These are phyloP conservation scores for Eristalis intricaria DNA, from an alignment of 2,888 invertebrate genomes.

Conservation along the genomic window DNA sequence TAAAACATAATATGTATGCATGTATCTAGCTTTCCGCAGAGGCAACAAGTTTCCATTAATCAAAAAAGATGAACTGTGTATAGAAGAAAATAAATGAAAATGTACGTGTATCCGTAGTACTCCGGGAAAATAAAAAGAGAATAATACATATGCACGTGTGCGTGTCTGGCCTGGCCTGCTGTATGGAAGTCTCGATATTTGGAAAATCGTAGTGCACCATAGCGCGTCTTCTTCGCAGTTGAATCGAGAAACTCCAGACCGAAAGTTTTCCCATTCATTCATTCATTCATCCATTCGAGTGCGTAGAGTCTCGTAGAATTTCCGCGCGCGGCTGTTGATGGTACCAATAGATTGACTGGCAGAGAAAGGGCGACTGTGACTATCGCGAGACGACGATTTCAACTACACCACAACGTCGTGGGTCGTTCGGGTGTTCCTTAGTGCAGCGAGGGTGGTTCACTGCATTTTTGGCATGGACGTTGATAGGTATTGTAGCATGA, in stretches of 20 bases:
- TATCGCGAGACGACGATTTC: conserved; percentile 21
- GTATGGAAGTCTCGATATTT: conserved; percentile 48
- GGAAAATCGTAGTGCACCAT: conserved; percentile 46
- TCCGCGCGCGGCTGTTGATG: conserved; percentile 27
- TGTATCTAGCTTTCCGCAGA: conserved; percentile 34
- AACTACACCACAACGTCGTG: conserved; percentile 36
- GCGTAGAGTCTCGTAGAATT: conserved; percentile 55
- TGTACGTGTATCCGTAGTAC: conserved; percentile 31
- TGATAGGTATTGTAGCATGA: conserved; percentile 21
- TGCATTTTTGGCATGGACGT: conserved; percentile 53
- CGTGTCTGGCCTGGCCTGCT: conserved; percentile 13
- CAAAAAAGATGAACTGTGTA: conserved; percentile 65
- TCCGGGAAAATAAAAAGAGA: conserved; percentile 50
- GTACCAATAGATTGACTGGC: conserved; percentile 35
- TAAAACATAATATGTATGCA: not conserved
- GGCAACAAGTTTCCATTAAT: conserved; percentile 72
- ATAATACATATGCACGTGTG: conserved; percentile 61
- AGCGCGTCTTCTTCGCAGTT: conserved; percentile 27
- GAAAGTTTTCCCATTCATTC: conserved; percentile 54
- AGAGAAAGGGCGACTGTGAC: conserved; percentile 47
- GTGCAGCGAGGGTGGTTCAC: conserved; percentile 55
- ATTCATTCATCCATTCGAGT: conserved; percentile 57
- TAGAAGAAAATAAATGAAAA: conserved; percentile 61
- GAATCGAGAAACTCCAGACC: conserved; percentile 41
- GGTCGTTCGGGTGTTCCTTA: conserved; percentile 11